A percentile compares a stretch with the other conserved stretches of the same genome.
Conservation (phyloP, 2,797 vertebrate species). For the Zenarchopterus dispar region DNA sequence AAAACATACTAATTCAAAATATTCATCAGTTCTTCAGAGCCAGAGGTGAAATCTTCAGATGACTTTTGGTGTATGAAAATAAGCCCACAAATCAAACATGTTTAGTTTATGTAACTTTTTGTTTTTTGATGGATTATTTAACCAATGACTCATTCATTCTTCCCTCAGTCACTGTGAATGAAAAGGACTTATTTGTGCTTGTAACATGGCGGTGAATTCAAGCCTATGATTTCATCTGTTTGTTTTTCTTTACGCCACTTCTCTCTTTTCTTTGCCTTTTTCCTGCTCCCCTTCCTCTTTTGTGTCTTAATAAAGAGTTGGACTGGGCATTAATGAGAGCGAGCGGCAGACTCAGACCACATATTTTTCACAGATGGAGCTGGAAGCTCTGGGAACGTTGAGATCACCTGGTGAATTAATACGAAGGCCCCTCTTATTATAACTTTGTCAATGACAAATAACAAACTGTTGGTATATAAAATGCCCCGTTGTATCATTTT, state of each 20-base stretch:
- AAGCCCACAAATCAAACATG: too few relatives aligned
- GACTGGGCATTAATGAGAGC: conserved; percentile 51
- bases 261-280: background rate
- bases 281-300: conserved; percentile 12
- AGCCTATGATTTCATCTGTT: background rate
- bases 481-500: conserved; percentile 86
- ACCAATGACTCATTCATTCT: background rate
- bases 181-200: too few relatives aligned
- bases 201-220: too few relatives aligned
- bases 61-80: too few relatives aligned
- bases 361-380: conserved; percentile 43
- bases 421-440: conserved; percentile 83
- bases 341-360: conserved; percentile 42
- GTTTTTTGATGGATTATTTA: background rate
- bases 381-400: conserved; percentile 69
- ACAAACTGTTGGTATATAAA: conserved; percentile 85
- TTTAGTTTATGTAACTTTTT: too few relatives aligned
- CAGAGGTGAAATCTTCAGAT: too few relatives aligned
- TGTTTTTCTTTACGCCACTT: background rate
- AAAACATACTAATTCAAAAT: background rate
- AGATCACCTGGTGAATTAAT: conserved; percentile 84
- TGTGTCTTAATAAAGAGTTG: conserved; percentile 54
- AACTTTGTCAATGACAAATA: conserved; percentile 89
- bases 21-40: background rate
- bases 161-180: background rate